A percentile compares a stretch with the other conserved stretches of the same genome.
These are phyloP conservation scores for Spisula solida DNA, from an alignment of 2,888 invertebrate species.

Conservation along the genomic window DNA sequence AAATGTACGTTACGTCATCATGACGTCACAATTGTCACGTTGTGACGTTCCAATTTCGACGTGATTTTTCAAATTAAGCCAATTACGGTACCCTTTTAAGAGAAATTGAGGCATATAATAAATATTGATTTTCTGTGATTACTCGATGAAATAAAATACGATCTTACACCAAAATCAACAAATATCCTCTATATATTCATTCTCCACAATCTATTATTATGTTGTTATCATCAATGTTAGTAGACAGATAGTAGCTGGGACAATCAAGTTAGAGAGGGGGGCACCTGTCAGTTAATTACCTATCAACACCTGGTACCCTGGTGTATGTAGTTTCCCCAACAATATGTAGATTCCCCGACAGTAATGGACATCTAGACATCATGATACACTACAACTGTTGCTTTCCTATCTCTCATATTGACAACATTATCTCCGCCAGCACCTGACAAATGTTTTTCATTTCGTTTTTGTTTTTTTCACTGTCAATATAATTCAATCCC, in stretches of 20 bases:
- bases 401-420: constrained; percentile 16
- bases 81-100: too few relatives aligned
- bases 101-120: too few relatives aligned
- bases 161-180: too few relatives aligned
- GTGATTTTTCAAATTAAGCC: too few relatives aligned
- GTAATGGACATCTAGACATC: constrained; percentile 15
- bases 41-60: too few relatives aligned
- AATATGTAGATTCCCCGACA: neutral
- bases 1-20: too few relatives aligned
- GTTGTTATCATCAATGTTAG: neutral
- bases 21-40: too few relatives aligned
- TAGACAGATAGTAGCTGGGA: constrained; percentile 17
- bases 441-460: neutral
- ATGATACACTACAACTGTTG: constrained; percentile 38
- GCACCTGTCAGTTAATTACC: constrained; percentile 62
- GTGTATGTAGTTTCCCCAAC: neutral
- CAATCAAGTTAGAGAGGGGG: constrained; percentile 37
- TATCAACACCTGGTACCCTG: constrained; percentile 49
- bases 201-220: neutral
- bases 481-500: neutral
- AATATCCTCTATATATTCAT: neutral
- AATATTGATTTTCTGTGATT: too few relatives aligned
- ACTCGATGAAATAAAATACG: too few relatives aligned
- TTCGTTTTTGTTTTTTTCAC: neutral
- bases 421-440: constrained; percentile 17